Base-by-base conservation (phyloP, 2,888 invertebrate species). In the Tupiocoris notatus region DNA sequence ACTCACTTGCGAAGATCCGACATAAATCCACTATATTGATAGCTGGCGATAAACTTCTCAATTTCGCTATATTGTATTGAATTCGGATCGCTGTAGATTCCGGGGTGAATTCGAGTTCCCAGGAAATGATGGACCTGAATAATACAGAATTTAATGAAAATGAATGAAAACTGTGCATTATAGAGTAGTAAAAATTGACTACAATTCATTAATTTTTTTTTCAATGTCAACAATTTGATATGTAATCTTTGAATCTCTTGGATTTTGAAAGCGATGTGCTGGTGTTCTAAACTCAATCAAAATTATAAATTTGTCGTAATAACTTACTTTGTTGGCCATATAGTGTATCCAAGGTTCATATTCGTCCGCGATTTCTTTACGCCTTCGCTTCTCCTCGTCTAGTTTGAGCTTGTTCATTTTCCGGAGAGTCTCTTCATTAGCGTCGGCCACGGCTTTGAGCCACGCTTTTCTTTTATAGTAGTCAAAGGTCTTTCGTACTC, bases 331-430 rank as follows among this genome's bases (percentile, higher is more conserved):
- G n/a, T 24, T 68, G 62, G 76, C 76, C 76, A 76, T 76, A 68
- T 76, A 76, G 22, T 76, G 62, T 17, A 76, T 54, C 76, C 76
- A 76, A 6, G 76, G 68, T 24, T 75, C 75, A 24, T 23, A 68
- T 12, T 76, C 76, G 16, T 62, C 59, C 7, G 21, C 56, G 16
- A 70, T 54, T 21, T 76, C 76, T 22, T 67, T 70, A 17, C 20
- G 25, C 25, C 25, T 59, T 7, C 56, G 0, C 7, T 18, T 22
- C 17, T 25, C 20, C 21, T 68, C 76, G 6, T 3, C n/a, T 17
- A 20, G n/a, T 54, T 20, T 61, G 25, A 76, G 39, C 39, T 67
- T 22, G 9, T 64, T 21, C 68, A 76, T 68, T 56, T 61, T 68
- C 18, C 22, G 22, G 54, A 39, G 21, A 16, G 21, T 68, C 16